Percentiles rank a stretch among this genome's conserved stretches.
These are phyloP conservation scores for Sebastes iracundus DNA, from an alignment of 2,797 vertebrate genomes.

Conservation along the genomic window DNA sequence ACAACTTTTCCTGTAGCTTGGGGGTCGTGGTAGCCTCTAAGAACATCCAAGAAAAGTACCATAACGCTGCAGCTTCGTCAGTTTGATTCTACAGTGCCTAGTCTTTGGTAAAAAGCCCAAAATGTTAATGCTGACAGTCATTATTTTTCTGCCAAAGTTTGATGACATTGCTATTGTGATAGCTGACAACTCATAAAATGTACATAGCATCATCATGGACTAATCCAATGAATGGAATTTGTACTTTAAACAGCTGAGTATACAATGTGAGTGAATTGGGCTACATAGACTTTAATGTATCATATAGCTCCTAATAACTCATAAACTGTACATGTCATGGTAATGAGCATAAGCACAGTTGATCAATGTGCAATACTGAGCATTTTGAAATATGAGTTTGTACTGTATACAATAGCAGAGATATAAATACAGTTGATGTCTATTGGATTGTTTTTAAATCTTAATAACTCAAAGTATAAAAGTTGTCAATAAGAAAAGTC, in stretches of 20 bases:
- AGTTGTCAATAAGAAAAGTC: constrained; percentile 71
- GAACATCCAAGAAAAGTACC: background rate
- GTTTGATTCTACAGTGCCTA: background rate
- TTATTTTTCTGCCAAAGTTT: background rate
- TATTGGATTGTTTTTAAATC: constrained; percentile 56
- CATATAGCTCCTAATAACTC: constrained; percentile 35
- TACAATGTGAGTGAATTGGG: constrained; percentile 3
- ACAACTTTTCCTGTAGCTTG: no score
- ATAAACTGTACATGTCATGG: constrained; percentile 47
- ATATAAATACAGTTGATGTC: constrained; percentile 65
- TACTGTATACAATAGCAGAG: constrained; percentile 54
- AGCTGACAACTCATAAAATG: background rate
- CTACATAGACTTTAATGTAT: constrained; percentile 67
- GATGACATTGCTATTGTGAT: background rate
- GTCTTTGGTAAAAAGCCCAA: background rate
- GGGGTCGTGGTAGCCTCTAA: background rate
- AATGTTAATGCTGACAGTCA: background rate
- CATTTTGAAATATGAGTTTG: constrained; percentile 36
- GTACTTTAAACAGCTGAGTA: background rate
- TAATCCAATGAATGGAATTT: background rate
- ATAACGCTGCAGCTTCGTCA: background rate
- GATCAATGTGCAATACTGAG: constrained; percentile 44
- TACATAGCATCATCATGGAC: background rate
- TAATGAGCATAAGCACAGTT: constrained; percentile 29
- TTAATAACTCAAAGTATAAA: constrained; percentile 73